A percentile compares a stretch with the other conserved stretches of the same genome.
Conservation (phyloP, 2,113 vertebrate genomes). For the Alouatta palliata region DNA sequence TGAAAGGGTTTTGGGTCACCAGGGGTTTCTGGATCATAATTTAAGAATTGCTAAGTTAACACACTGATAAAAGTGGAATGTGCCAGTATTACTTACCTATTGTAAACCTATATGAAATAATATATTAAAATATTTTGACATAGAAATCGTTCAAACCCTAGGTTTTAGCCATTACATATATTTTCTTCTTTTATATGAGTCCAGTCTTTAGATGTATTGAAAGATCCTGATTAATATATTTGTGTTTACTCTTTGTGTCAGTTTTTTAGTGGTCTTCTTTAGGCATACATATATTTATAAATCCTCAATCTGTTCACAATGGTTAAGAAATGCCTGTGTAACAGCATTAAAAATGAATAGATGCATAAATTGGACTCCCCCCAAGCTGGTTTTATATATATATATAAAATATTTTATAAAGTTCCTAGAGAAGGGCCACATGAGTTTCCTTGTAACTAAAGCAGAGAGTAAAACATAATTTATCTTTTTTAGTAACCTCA, state of each 20-base stretch:
- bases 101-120: background rate
- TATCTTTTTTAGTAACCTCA: background rate
- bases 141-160: background rate
- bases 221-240: background rate
- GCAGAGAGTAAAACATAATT: background rate
- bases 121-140: background rate
- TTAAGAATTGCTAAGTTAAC: background rate
- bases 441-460: background rate
- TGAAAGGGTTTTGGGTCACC: background rate
- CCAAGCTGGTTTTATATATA: background rate
- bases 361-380: background rate
- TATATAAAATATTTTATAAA: background rate
- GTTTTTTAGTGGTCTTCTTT: background rate
- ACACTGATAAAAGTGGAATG: background rate
- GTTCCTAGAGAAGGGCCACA: background rate
- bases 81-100: background rate
- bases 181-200: background rate
- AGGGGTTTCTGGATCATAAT: background rate
- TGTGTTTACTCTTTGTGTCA: background rate
- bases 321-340: background rate
- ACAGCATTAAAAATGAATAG: background rate
- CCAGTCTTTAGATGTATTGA: background rate
- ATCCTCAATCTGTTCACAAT: background rate
- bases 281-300: background rate
- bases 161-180: background rate